Evolutionary conservation across 1,140 invertebrate genomes (phyloP), one percentile per base, ranked within the genome.

Genomic region (Drosophila bocki): DNA sequence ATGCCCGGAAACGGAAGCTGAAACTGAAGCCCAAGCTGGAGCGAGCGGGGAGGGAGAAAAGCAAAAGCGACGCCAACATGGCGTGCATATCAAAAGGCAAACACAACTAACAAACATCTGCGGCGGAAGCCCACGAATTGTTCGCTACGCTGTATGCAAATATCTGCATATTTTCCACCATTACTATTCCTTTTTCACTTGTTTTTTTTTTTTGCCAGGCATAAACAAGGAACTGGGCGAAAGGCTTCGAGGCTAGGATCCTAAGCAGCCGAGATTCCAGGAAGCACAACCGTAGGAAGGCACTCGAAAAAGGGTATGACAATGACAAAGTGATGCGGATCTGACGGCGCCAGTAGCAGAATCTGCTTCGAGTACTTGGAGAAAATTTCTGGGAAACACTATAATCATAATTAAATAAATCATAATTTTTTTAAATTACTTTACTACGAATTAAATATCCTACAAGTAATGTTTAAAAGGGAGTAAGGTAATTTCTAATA

Each of bases 271-370:
- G 60, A 71, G 65, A 74, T 74, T 84, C 68, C 50, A 76, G 85
- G 64, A 70, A 65, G 42, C 35, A 59, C 56, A 67, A 48, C 42
- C 70, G 76, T 57, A 65, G 61, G 7, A 58, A 68, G 72, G 62
- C 71, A 72, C 57, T 81, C 81, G 39, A 75, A 84, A 78, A 90
- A 88, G 72, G 85, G 78, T 84, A 76, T 91, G 86, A 90, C 85
- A 90, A 91, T 90, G 85, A 90, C 86, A 90, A 90, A 90, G 86
- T 90, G 85, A 90, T 84, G 56, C 56, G 74, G 64, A 69, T 60
- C 86, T 85, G 83, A 75, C 62, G 86, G 78, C 85, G 82, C 85
- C 85, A 85, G 65, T 50, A 51, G 19, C 56, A 48, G 65, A 54
- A 22, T 37, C 13, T 48, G 29, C 19, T 51, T 8, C 22, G 26